A percentile compares a stretch with the other conserved stretches of the same genome.
phyloP scores from a whole-genome alignment of 2,113 vertebrate species.

The Leptosomus discolor region DNA sequence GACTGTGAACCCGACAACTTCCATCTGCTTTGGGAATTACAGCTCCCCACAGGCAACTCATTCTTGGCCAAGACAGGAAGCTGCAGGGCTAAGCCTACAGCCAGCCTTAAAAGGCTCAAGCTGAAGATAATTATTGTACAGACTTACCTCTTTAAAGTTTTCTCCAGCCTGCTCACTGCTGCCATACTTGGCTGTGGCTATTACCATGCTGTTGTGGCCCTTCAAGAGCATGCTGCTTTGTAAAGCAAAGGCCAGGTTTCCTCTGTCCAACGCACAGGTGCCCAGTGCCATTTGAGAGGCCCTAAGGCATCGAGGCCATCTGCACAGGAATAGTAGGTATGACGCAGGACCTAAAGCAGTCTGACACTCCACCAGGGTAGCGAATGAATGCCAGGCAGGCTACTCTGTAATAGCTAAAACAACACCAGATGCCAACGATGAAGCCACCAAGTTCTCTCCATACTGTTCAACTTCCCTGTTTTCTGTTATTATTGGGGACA shows the following conservation, averaged over 20 bases:
- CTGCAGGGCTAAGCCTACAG: background rate
- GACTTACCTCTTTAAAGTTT: background rate
- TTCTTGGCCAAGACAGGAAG: background rate
- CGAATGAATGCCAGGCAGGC: background rate
- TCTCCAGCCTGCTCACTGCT: background rate
- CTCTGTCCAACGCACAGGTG: background rate
- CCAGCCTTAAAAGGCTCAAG: background rate
- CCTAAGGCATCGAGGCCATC: background rate
- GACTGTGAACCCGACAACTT: background rate
- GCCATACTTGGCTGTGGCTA: background rate
- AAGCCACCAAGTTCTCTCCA: background rate
- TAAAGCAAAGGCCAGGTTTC: background rate
- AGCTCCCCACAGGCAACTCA: background rate
- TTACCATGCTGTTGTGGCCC: background rate
- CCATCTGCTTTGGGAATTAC: slow-evolving; percentile 23
- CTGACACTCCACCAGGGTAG: background rate
- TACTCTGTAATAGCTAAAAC: background rate
- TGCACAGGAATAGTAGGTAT: slow-evolving; percentile 25
- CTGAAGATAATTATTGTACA: background rate
- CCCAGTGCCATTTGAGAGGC: slow-evolving; percentile 2
- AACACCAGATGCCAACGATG: background rate
- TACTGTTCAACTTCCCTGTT: background rate
- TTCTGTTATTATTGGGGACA: background rate
- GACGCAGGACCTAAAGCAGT: slow-evolving; percentile 5
- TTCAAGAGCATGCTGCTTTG: background rate